Conservation (phyloP, 2,113 vertebrate genomes). For the Tangachromis dhanisi region DNA sequence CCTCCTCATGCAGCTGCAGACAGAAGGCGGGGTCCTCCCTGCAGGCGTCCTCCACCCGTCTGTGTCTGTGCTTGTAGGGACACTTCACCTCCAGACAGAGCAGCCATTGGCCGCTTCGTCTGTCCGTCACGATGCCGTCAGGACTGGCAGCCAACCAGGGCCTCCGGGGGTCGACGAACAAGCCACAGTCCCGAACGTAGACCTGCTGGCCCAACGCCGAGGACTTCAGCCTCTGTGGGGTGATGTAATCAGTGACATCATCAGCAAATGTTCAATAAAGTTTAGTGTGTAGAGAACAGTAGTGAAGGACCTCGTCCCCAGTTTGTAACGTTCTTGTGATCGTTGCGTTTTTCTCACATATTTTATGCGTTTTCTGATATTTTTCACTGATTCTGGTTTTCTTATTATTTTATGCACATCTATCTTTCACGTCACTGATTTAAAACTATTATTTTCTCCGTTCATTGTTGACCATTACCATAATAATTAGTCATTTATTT, state of each 20-base stretch:
- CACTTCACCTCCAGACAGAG: conserved; percentile 81
- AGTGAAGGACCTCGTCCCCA: accelerated
- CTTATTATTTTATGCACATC: neutral
- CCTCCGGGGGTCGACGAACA: conserved; percentile 70
- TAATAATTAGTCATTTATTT: accelerated
- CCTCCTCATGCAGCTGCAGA: conserved; percentile 44
- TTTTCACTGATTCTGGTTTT: neutral
- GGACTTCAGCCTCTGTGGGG: conserved; percentile 56
- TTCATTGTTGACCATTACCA: accelerated
- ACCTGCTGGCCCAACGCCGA: conserved; percentile 19
- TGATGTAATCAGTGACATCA: neutral
- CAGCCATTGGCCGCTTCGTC: conserved; percentile 36
- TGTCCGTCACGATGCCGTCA: conserved; percentile 74
- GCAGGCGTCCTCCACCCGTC: conserved; percentile 69
- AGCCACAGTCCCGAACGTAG: conserved; percentile 68
- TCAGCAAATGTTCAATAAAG: neutral
- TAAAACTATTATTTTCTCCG: neutral
- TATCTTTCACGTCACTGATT: neutral
- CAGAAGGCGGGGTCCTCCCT: conserved; percentile 74
- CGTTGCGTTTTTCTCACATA: neutral
- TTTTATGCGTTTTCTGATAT: neutral
- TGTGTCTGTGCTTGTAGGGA: conserved; percentile 76
- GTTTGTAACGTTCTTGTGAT: neutral
- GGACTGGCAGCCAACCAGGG: conserved; percentile 80
- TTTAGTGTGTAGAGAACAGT: neutral